Base-by-base conservation (phyloP, 2,797 vertebrate genomes). In the Hypotaenidia philippensis region DNA sequence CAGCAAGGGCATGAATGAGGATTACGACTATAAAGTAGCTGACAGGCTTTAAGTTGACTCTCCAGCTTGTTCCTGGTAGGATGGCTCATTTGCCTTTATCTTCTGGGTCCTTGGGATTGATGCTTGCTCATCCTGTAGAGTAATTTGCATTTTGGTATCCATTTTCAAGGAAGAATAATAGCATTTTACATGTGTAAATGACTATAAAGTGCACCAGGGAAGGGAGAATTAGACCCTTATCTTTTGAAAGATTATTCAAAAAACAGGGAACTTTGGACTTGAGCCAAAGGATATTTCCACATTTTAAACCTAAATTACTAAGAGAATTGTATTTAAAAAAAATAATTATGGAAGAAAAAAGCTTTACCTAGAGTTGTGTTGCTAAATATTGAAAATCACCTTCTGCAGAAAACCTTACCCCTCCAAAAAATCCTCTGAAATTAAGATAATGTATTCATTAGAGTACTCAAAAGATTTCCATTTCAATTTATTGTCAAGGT, bases 401-500 rank as follows among this genome's bases (percentile, higher is more conserved):
- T 92, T 93, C 77, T 91, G 64, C 72, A 90, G 27, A 84, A 90
- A 90, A 77, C 26, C 91, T 84, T 89, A 90, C n/a, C 77, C 77
- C 66, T 90, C 83, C 26, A 89, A 93, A 93, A 93, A 96, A 79
- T 86, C 61, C 29, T 71, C 65, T 4, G 6, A 86, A 94, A 94
- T 93, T 94, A 95, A 90, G 78, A 89, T 94, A 96, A 96, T 94
- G 17, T 94, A 96, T 96, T 96, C 94, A 90, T 94, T 91, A 93
- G 41, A n/a, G 93, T 57, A 81, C 66, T 90, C 80, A 86, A 82
- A 96, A 94, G 87, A 93, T 86, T 96, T 93, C 85, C 50, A 86
- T 96, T 96, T 94, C 87, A 95, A 96, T 94, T 88, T 96, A 82
- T 91, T 94, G 93, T 94, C 91, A 94, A 96, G 91, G 93, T 70